phyloP scores from a whole-genome alignment of 2,888 invertebrate genomes.

The Tenthredo amoena region DNA sequence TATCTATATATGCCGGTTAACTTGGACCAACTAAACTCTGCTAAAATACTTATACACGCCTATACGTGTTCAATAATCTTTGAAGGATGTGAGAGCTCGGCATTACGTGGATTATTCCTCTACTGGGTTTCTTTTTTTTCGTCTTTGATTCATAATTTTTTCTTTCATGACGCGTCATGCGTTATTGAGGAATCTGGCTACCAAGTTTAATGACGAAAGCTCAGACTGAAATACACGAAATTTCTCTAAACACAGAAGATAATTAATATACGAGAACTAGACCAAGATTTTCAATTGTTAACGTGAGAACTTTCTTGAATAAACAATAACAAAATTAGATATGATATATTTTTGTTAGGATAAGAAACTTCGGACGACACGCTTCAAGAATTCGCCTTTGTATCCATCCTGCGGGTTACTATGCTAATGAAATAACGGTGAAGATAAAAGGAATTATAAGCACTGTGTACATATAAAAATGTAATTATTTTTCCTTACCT shows the following conservation, averaged over 20 bases:
- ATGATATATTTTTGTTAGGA: not conserved
- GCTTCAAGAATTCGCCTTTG: not conserved
- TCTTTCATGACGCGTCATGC: not conserved
- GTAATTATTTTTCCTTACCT: not conserved
- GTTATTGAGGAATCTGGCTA: too few species aligned
- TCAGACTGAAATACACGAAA: not conserved
- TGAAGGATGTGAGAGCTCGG: not conserved
- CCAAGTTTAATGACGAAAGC: not conserved
- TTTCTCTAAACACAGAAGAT: not conserved
- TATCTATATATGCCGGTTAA: not conserved
- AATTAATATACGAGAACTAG: not conserved
- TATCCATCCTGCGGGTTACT: not conserved
- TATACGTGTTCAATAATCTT: not conserved
- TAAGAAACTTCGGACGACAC: not conserved
- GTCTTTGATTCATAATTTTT: not conserved
- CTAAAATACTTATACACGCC: too few species aligned
- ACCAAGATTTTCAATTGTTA: not conserved
- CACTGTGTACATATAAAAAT: not conserved
- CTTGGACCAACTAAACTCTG: conserved; percentile 23
- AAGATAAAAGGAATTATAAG: not conserved
- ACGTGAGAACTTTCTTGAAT: not conserved
- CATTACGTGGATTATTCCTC: not conserved
- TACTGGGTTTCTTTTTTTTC: not conserved
- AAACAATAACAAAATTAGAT: not conserved
- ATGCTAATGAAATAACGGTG: not conserved